A percentile compares a stretch with the other conserved stretches of the same genome.
Conservation (phyloP, 2,113 vertebrate genomes). For the Calidris pugnax region DNA sequence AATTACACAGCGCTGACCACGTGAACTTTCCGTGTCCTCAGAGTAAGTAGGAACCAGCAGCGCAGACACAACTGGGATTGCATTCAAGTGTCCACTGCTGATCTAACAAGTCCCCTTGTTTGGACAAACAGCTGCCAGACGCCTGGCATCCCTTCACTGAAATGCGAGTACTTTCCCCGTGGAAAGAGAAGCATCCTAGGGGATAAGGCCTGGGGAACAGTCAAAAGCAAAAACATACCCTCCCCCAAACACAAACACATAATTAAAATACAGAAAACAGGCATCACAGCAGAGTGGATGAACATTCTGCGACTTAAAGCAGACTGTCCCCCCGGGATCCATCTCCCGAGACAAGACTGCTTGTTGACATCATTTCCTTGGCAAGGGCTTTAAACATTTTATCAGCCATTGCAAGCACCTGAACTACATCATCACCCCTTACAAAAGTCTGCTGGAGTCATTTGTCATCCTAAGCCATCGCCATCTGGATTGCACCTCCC, state of each 20-base stretch:
- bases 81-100: neutral
- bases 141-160: neutral
- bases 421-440: slow-evolving; percentile 18
- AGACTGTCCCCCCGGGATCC: neutral
- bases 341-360: neutral
- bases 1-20: neutral
- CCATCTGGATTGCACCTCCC: neutral
- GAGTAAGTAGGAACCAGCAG: neutral
- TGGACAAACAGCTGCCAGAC: neutral
- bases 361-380: slow-evolving; percentile 46
- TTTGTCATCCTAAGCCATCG: slow-evolving; percentile 20
- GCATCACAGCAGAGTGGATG: neutral
- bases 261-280: slow-evolving; percentile 31
- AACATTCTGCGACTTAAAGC: neutral
- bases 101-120: neutral
- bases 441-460: slow-evolving; percentile 22
- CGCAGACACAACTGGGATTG: neutral
- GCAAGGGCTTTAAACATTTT: slow-evolving; percentile 36
- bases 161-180: neutral
- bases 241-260: neutral
- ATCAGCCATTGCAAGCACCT: slow-evolving; percentile 39
- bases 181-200: neutral
- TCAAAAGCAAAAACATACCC: neutral
- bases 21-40: neutral
- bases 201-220: neutral